Evolutionary conservation across 1,140 invertebrate species (phyloP), one percentile per base, ranked within the genome.

Genomic region (Temnothorax curvispinosus): DNA sequence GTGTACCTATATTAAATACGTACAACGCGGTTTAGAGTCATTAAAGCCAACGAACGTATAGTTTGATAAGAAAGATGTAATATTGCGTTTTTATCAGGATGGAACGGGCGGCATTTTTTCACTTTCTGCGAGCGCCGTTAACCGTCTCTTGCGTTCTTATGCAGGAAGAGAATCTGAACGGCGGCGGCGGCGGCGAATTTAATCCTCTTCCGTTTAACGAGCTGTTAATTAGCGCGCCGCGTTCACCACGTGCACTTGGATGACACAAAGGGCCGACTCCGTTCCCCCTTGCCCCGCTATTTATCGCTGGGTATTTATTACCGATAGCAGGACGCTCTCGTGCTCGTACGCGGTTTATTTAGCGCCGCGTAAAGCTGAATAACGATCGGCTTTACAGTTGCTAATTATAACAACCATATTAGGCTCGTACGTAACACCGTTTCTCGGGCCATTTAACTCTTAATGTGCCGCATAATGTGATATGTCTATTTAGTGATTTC

Each of bases 181-280:
- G 13, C 27, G 27, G 13, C 27, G 27, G 27, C 13, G 27, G 11
- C 13, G 35, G 21, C 76, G 18, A 65, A 78, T 78, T 78, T 65
- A 78, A 78, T 78, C 44, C 6, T 6, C 60, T 65, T 65, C 7
- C 76, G 41, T 65, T 78, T 78, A 78, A 78, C 76, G 60, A 78
- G 44, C 60, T 78, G 76, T 78, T 78, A 78, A 78, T 78, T 78
- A 78, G 60, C 44, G 18, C 41, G 11, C 18, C 32, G 44, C 75
- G 58, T 64, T 50, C 18, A 62, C 18, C 41, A 32, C 75, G 35
- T 35, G 11, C 38, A 65, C 58, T 78, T 78, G 44, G 72, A 78
- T 78, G 76, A 38, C 72, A 65, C 60, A 78, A 78, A 78, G n/a
- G 44, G 32, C 9, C 44, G 41, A 64, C 58, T 50, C 21, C 7